Evolutionary conservation across 2,888 invertebrate species (phyloP), one percentile per base, ranked within the genome.

Genomic region (Eupithecia pulchellata): DNA sequence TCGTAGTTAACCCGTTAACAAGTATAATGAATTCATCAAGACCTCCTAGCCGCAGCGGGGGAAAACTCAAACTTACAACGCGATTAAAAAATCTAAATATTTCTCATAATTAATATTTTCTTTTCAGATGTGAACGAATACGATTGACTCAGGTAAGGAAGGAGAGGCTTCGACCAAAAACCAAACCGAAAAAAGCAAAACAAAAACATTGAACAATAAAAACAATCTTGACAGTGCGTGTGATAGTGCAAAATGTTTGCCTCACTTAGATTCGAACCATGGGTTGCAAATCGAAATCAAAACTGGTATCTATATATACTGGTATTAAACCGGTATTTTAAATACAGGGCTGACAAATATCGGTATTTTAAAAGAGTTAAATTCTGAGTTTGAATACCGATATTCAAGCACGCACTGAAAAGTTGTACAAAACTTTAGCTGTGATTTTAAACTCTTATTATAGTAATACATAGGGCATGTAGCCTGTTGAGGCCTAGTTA

Each of bases 111-210:
- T 42, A 34, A 30, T 57, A 14, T 25, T 61, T 42, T 29, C 30
- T 27, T 86, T 86, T 4, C 91, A 92, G 92, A 68, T 93, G 93
- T 69, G 93, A 93, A 84, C 84, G 92, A 78, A 84, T 85, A 71
- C 86, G 91, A 0, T 82, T 93, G 2, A 92, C 91, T 2, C 88
- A 93, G 92, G 91, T 93, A 89, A 91, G 93, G 65, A 85, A 83
- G 74, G 87, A 89, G 29, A 80, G 89, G 0, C 75, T 91, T 64
- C 82, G 84, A 25, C 85, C 85, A 42, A 88, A 88, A 78, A 75
- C 79, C 2, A 77, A 81, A 29, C 80, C 81, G 27, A 88, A 86
- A 79, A 81, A 81, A 73, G 75, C 62, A 62, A 76, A 75, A 71
- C 72, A 75, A 62, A 47, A 52, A 13, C 73, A 70, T 58, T 72